Evolutionary conservation across 2,888 invertebrate genomes (phyloP), one percentile per base, ranked within the genome.

Genomic region (Spilosoma lubricipeda): DNA sequence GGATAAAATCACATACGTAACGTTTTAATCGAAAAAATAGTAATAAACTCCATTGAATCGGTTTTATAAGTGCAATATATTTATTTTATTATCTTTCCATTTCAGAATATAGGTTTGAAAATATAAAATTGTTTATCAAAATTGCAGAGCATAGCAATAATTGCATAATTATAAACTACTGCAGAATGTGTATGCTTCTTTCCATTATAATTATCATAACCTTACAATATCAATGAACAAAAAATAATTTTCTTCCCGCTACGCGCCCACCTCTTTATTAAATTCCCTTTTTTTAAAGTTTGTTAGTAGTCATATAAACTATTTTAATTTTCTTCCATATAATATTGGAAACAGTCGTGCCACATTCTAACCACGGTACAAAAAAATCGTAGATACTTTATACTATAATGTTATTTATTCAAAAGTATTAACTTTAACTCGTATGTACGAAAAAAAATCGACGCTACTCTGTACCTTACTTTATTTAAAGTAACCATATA

Each of bases 161-260:
- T 63, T 63, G 23, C 77, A 81, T 82, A 74, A 76, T 74, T 77
- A 79, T 80, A 76, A 71, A 81, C 73, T 71, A 63, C 72, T 79
- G 71, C 76, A 77, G 71, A 76, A 70, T 73, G 70, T 82, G 83
- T 82, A 84, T 42, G 81, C 82, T 83, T 84, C 67, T 74, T 78
- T 70, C 79, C 67, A 72, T 70, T 76, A 74, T 75, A 75, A 69
- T 11, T n/a, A 56, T 56, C n/a, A 23, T 56, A 63, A 78, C 75
- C 11, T 56, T 78, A 74, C 84, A 82, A 82, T 82, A 77, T 69
- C 67, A 67, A 77, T 65, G 56, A 70, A 30, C 45, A 30, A 67
- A 36, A 48, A 71, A 11, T 20, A 79, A 71, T 76, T 78, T 82
- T 70, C 74, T 76, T 76, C 67, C 39, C 66, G 77, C 68, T 76